Evolutionary conservation across 2,888 invertebrate genomes (phyloP).

Genomic region (Himalopsyche anomala): DNA sequence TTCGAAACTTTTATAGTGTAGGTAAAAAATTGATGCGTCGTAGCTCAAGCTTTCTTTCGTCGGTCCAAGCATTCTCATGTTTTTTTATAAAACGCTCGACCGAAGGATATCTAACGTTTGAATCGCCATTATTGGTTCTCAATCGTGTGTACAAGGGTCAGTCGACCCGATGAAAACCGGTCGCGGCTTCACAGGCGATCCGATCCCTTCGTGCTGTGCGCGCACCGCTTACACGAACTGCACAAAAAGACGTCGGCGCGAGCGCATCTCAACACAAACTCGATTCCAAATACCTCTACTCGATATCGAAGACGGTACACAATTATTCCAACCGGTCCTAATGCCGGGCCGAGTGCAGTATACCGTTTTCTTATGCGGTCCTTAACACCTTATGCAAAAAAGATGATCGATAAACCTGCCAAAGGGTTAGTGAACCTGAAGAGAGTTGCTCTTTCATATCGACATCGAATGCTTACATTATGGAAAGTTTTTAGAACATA

Average conservation of each 20-base stretch:
- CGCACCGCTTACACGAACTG: constrained; percentile 23
- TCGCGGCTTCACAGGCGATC: constrained; percentile 4
- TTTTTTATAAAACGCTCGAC: not conserved
- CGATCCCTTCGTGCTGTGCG: constrained; percentile 6
- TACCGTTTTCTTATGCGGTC: constrained; percentile 24
- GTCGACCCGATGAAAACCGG: constrained; percentile 37
- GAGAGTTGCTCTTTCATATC: not conserved
- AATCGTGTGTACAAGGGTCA: constrained; percentile 32
- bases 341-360: constrained; percentile 1
- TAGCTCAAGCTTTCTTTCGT: no score
- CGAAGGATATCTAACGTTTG: constrained; percentile 8
- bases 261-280: constrained; percentile 17
- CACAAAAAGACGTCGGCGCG: constrained; percentile 38
- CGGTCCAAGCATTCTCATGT: no score
- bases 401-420: constrained; percentile 32
- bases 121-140: constrained; percentile 32
- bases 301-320: constrained; percentile 16
- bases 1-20: no score
- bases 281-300: constrained; percentile 1
- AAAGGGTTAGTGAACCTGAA: constrained; percentile 19
- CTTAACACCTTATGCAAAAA: constrained; percentile 6
- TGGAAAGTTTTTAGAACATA: not conserved
- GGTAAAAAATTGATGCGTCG: no score
- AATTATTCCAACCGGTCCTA: constrained; percentile 39
- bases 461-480: not conserved